These are phyloP conservation scores for Rhynchomys soricoides DNA, from an alignment of 2,113 vertebrate species.

Conservation along the genomic window DNA sequence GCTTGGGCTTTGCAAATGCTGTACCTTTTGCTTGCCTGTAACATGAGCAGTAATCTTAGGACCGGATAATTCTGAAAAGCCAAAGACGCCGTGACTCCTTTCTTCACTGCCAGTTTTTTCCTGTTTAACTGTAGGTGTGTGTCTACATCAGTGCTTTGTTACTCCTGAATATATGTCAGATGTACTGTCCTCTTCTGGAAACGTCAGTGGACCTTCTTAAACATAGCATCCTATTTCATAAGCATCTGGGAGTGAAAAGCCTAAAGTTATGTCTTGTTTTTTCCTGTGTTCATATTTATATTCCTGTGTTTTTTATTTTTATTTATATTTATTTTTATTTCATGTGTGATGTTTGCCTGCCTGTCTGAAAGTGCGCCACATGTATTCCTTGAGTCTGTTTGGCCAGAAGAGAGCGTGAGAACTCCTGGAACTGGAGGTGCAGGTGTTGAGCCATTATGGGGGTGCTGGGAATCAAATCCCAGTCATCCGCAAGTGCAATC, in stretches of 20 bases:
- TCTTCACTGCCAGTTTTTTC: neutral
- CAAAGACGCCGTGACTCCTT: neutral
- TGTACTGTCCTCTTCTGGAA: constrained; percentile 6
- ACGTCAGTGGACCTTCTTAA: constrained; percentile 32
- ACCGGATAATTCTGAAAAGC: neutral
- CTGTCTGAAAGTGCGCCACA: no score
- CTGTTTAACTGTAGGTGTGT: neutral
- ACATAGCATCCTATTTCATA: neutral
- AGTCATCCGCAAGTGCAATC: neutral
- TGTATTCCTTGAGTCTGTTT: neutral
- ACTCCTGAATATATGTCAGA: neutral
- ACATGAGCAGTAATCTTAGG: neutral
- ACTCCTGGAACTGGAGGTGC: neutral
- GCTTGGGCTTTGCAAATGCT: neutral
- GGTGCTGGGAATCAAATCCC: neutral
- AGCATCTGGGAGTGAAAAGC: neutral
- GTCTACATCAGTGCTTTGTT: neutral
- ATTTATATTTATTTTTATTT: neutral
- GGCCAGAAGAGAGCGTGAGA: neutral
- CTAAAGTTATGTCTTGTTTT: neutral
- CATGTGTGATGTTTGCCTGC: neutral
- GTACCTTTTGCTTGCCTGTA: neutral
- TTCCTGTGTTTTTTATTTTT: neutral
- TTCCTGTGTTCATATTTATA: neutral
- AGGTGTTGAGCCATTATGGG: neutral